phyloP scores from a whole-genome alignment of 2,888 invertebrate species.

The Lithophane ornitopus region DNA sequence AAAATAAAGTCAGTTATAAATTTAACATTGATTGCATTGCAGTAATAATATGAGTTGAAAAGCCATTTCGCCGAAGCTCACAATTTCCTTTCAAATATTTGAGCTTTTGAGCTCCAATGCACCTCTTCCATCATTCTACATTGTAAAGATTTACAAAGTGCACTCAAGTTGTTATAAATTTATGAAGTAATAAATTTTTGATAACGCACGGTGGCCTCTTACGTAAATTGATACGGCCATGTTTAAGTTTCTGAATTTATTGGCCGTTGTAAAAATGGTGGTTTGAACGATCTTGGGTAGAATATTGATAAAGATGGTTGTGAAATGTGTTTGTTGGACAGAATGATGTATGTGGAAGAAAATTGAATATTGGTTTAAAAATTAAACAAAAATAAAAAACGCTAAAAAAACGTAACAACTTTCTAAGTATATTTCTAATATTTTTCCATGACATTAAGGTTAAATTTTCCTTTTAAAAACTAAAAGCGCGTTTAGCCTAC shows the following conservation, averaged over 20 bases:
- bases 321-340: slow-evolving; percentile 15
- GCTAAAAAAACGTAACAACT: not conserved
- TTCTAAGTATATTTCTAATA: not conserved
- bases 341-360: not conserved
- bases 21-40: not conserved
- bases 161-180: slow-evolving; percentile 69
- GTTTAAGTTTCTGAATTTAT: slow-evolving; percentile 72
- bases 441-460: too few relatives aligned
- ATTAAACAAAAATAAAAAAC: not conserved
- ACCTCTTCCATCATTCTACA: slow-evolving; percentile 53
- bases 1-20: not conserved
- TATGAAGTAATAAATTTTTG: slow-evolving; percentile 72
- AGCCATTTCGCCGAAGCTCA: slow-evolving; percentile 10
- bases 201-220: slow-evolving; percentile 72
- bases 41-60: not conserved
- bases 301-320: not conserved
- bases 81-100: slow-evolving; percentile 52
- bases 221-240: slow-evolving; percentile 74
- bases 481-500: not conserved
- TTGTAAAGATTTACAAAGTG: slow-evolving; percentile 65
- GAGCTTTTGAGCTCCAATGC: slow-evolving; percentile 28
- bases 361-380: too few relatives aligned
- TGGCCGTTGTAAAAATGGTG: slow-evolving; percentile 62
- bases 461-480: not conserved
- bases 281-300: slow-evolving; percentile 23